Conservation (phyloP, 2,888 invertebrate genomes). For the Saturnia japonica region DNA sequence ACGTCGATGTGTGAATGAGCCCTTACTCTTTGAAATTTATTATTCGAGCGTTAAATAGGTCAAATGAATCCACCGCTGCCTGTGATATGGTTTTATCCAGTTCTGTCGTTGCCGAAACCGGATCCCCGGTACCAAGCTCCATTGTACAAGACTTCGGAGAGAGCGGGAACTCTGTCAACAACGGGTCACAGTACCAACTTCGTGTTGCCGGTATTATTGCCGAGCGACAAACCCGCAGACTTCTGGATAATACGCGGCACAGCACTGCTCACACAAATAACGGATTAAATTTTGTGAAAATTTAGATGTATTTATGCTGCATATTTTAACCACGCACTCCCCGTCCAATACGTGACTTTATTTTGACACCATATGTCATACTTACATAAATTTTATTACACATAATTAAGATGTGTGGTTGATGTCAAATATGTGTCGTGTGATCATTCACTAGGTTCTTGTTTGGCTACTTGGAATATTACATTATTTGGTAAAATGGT, state of each 20-base stretch:
- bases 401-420: no score
- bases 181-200: conserved; percentile 97
- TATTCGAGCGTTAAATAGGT: conserved; percentile 66
- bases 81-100: conserved; percentile 84
- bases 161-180: conserved; percentile 93
- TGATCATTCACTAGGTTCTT: no score
- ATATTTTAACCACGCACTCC: background rate
- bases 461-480: background rate
- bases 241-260: conserved; percentile 96
- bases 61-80: conserved; percentile 90
- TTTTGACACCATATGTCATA: no score
- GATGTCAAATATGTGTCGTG: no score
- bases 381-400: no score
- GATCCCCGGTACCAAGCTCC: conserved; percentile 88
- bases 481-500: background rate
- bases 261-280: conserved; percentile 91
- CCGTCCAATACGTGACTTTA: no score
- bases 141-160: conserved; percentile 93
- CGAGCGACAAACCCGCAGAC: conserved; percentile 83
- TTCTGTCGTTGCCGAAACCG: conserved; percentile 80
- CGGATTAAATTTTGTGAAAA: conserved; percentile 78
- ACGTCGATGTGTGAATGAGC: no score
- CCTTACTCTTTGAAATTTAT: background rate
- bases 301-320: background rate
- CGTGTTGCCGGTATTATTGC: conserved; percentile 89